phyloP scores from a whole-genome alignment of 35 echinoderm and acorn worm genomes.

The Apostichopus japonicus region DNA sequence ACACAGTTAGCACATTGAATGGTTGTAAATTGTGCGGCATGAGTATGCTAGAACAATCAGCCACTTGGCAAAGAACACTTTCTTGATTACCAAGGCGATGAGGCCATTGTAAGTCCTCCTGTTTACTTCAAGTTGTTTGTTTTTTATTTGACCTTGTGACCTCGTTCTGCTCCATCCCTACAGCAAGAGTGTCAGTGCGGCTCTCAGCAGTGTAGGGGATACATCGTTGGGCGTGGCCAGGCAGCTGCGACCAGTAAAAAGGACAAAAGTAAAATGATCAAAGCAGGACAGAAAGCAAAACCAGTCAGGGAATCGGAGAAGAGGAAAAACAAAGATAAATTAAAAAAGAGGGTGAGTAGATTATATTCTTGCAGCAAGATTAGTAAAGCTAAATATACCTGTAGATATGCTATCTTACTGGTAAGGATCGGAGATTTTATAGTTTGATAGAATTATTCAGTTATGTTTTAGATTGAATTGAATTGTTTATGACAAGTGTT shows the following conservation, averaged over 20 bases:
- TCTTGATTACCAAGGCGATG: too few relatives aligned
- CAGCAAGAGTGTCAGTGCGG: constrained; percentile 97
- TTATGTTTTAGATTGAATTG: neutral
- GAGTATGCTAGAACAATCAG: too few relatives aligned
- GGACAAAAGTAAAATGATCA: constrained; percentile 46
- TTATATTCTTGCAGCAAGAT: neutral
- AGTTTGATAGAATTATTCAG: neutral
- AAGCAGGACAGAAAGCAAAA: constrained; percentile 49
- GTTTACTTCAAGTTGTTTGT: too few relatives aligned
- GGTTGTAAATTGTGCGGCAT: too few relatives aligned
- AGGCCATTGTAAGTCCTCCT: too few relatives aligned
- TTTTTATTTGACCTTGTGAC: neutral
- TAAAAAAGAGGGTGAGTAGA: constrained; percentile 57
- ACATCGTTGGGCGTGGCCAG: constrained; percentile 82
- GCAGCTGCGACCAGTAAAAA: constrained; percentile 71
- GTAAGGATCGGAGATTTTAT: neutral
- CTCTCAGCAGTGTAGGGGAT: constrained; percentile 71
- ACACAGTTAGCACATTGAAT: too few relatives aligned
- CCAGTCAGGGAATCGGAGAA: constrained; percentile 61
- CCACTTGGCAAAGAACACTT: too few relatives aligned
- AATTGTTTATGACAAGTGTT: too few relatives aligned
- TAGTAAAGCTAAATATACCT: neutral
- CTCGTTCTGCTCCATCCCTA: neutral
- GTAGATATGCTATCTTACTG: neutral
- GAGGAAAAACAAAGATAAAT: constrained; percentile 67